phyloP scores from a whole-genome alignment of 2,113 vertebrate genomes.

The Neofelis nebulosa region DNA sequence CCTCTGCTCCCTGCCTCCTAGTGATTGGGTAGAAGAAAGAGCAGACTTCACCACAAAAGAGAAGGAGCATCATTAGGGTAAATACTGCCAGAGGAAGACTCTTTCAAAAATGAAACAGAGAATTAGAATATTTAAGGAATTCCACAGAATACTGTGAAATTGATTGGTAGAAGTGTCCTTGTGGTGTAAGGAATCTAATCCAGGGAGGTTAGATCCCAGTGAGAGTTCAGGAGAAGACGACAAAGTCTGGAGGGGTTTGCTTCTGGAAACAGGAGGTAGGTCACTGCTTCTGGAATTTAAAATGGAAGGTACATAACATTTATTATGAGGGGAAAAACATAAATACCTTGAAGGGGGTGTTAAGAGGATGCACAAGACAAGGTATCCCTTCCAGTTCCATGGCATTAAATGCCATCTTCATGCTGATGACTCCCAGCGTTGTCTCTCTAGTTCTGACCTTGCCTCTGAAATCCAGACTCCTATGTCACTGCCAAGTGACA shows the following conservation, averaged over 20 bases:
- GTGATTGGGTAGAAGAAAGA: not conserved
- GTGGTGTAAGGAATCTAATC: not conserved
- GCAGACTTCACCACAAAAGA: not conserved
- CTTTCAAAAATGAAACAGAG: not conserved
- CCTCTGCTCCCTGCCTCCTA: not conserved
- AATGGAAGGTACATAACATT: not conserved
- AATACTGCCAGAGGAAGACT: not conserved
- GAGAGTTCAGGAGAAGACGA: not conserved
- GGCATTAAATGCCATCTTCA: not conserved
- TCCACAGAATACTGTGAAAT: not conserved
- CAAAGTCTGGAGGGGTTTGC: not conserved
- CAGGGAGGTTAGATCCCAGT: not conserved
- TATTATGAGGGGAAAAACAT: not conserved
- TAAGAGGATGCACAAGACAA: not conserved
- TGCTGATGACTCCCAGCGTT: not conserved
- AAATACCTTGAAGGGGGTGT: not conserved
- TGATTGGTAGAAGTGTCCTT: not conserved
- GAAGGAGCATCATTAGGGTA: not conserved
- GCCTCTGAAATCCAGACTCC: not conserved
- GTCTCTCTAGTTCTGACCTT: not conserved
- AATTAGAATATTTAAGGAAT: not conserved
- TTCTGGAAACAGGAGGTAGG: not conserved
- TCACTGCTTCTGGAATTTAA: not conserved
- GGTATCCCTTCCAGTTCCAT: not conserved
- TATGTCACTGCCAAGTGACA: not conserved